These are phyloP conservation scores for Gonioctena quinquepunctata DNA, from an alignment of 1,140 invertebrate genomes.

Conservation along the genomic window DNA sequence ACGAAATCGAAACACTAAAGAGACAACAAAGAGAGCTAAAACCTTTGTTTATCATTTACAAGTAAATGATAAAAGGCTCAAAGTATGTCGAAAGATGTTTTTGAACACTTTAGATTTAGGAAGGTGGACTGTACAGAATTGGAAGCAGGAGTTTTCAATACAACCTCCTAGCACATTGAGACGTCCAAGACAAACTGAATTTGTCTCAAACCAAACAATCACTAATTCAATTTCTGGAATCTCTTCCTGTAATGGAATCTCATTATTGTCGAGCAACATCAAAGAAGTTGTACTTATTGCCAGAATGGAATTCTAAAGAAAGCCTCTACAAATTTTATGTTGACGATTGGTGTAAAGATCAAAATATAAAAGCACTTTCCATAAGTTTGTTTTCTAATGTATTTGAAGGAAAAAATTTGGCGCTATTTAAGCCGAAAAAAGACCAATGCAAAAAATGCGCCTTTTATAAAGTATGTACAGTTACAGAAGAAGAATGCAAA, in stretches of 20 bases:
- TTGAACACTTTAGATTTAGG: not conserved
- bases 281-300: slow-evolving; percentile 3
- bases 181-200: not conserved
- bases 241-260: slow-evolving; percentile 3
- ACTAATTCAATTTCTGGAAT: not conserved
- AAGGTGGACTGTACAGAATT: not conserved
- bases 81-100: not conserved
- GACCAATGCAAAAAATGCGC: slow-evolving; percentile 21
- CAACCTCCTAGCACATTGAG: not conserved
- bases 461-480: too few relatives aligned
- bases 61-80: not conserved
- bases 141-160: not conserved
- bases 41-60: not conserved
- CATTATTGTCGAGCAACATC: slow-evolving; percentile 1
- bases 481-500: too few relatives aligned
- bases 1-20: not conserved
- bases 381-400: not conserved
- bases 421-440: slow-evolving; percentile 14
- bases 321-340: not conserved
- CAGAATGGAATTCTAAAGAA: not conserved
- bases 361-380: not conserved
- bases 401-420: not conserved
- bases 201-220: not conserved
- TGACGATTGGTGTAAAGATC: not conserved
- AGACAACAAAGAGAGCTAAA: not conserved